phyloP scores from a whole-genome alignment of 2,888 invertebrate genomes.

The Xylocampa areola region DNA sequence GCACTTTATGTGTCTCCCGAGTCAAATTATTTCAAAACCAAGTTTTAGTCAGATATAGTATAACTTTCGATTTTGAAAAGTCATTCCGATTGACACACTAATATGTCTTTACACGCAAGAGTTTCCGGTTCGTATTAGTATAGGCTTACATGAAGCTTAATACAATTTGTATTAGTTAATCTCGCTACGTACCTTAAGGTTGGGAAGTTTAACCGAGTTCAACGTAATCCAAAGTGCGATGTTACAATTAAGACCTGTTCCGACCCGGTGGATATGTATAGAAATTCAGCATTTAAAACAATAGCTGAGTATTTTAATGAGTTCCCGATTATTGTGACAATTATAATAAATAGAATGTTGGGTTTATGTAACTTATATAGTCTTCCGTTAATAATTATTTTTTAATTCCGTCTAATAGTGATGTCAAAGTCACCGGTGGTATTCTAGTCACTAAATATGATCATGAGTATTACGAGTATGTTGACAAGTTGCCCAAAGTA shows the following conservation, averaged over 20 bases:
- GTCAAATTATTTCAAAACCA: no score
- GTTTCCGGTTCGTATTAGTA: no score
- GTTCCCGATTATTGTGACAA: constrained; percentile 1
- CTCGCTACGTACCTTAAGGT: constrained; percentile 26
- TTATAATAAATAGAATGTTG: not conserved
- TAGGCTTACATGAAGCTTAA: constrained; percentile 28
- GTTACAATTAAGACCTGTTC: constrained; percentile 17
- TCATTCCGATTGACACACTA: no score
- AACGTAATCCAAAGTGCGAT: constrained; percentile 20
- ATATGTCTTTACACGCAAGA: no score
- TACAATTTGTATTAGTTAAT: no score
- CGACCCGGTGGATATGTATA: constrained; percentile 5
- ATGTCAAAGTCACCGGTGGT: constrained; percentile 91
- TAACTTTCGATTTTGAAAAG: no score
- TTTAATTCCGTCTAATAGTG: constrained; percentile 84
- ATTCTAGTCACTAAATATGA: constrained; percentile 92
- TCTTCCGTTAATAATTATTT: no score
- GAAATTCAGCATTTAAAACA: constrained; percentile 2
- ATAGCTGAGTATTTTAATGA: constrained; percentile 12
- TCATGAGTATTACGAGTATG: constrained; percentile 92
- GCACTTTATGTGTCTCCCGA: no score
- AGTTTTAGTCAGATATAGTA: no score
- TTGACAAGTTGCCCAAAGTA: constrained; percentile 85
- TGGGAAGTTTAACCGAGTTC: constrained; percentile 5
- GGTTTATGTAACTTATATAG: no score